Conservation (phyloP, 2,888 invertebrate genomes). For the Heliconius cydno region DNA sequence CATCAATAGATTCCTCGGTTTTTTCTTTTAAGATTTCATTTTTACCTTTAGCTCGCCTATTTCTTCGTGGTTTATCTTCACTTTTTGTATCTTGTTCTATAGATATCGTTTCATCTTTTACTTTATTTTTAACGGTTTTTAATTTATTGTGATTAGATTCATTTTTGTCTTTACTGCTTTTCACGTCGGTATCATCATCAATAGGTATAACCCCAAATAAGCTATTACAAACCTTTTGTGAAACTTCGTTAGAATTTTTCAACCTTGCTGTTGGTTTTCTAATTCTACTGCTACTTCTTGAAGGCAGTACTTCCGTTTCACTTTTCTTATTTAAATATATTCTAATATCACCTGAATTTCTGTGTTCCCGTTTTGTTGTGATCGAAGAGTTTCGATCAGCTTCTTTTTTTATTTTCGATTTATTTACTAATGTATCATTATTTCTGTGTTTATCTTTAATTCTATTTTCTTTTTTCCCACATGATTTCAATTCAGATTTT, state of each 20-base stretch:
- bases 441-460: slow-evolving; percentile 49
- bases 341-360: slow-evolving; percentile 54
- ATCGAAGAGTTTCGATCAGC: slow-evolving; percentile 61
- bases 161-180: slow-evolving; percentile 31
- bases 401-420: slow-evolving; percentile 57
- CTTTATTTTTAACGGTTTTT: slow-evolving; percentile 27
- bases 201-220: slow-evolving; percentile 60
- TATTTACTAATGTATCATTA: slow-evolving; percentile 73
- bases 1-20: neutral
- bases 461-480: slow-evolving; percentile 65
- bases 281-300: slow-evolving; percentile 66
- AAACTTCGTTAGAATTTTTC: slow-evolving; percentile 49
- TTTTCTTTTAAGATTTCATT: slow-evolving; percentile 5
- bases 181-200: slow-evolving; percentile 22
- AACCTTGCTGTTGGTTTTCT: slow-evolving; percentile 68
- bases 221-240: slow-evolving; percentile 52
- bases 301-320: slow-evolving; percentile 61
- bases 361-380: slow-evolving; percentile 56
- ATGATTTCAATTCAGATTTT: slow-evolving; percentile 63
- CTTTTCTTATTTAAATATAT: slow-evolving; percentile 65
- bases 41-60: slow-evolving; percentile 23
- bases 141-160: slow-evolving; percentile 15
- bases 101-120: slow-evolving; percentile 30
- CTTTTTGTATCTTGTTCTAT: slow-evolving; percentile 13
- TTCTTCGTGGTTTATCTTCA: slow-evolving; percentile 10